Base-by-base conservation (phyloP, 2,888 invertebrate genomes). In the Ennomos erosarius region DNA sequence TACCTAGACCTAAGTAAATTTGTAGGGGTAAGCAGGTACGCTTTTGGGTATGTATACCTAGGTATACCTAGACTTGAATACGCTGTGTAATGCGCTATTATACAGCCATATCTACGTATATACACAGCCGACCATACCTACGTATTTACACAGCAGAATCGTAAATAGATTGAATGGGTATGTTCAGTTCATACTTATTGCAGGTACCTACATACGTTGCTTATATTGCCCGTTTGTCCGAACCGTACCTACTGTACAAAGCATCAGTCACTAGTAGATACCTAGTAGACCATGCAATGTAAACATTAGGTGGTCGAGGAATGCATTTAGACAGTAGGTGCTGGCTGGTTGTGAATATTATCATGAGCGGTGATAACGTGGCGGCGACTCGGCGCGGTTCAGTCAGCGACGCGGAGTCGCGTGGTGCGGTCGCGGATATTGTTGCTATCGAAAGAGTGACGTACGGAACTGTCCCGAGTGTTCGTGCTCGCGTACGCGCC, bases 121-220 rank as follows among this genome's bases (percentile, higher is more conserved):
- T 79, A 79, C 75, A 69, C 68, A 26, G 6, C 77, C 75, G 75
- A 78, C 74, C 84, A 81, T 79, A n/a, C n/a, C n/a, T n/a, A 84
- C 79, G 78, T 82, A 84, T 84, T 83, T 83, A 84, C 86, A 87
- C 78, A 79, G 82, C 76, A 78, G 88, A 85, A 88, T 90, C 89
- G 89, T 90, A 90, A 91, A 91, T 90, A 91, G 90, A 91, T 88
- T 90, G 89, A 90, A 90, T 90, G 87, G 85, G 84, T 90, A 87
- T 79, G 82, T 85, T 80, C 76, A 26, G 26, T 26, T 26, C 26
- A 16, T 16, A 16, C 16, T 3, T 16, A n/a, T n/a, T n/a, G n/a
- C n/a, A 16, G 16, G 16, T 16, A 16, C 16, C 16, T 16, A 26
- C 26, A 71, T 81, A 86, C 78, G 71, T 60, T 84, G 88, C 88